phyloP scores from a whole-genome alignment of 2,888 invertebrate species.

The Aphodius sticticus region DNA sequence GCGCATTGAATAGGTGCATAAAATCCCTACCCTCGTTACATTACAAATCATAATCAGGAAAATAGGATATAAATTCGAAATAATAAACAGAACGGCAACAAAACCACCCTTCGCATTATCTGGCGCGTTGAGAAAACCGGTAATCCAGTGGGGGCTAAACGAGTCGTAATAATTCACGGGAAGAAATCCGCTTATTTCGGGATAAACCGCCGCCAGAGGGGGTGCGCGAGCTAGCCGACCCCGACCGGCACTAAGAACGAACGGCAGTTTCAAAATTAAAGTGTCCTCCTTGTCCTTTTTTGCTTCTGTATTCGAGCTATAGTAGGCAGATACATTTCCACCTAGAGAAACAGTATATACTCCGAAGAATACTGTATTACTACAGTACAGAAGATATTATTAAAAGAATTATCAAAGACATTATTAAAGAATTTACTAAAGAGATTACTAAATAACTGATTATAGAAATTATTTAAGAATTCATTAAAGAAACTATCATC shows the following conservation, averaged over 20 bases:
- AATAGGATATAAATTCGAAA: background rate
- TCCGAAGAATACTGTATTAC: no score
- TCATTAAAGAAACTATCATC: no score
- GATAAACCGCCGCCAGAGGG: background rate
- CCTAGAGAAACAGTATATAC: no score
- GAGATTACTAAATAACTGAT: no score
- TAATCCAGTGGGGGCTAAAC: background rate
- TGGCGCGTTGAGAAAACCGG: background rate
- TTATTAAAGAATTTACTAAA: no score
- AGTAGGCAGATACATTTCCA: no score
- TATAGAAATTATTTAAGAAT: no score
- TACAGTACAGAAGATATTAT: no score
- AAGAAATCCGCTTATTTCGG: constrained; percentile 4
- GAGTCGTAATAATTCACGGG: background rate
- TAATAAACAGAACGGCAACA: background rate
- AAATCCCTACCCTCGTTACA: no score
- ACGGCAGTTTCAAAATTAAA: background rate
- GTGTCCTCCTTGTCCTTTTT: background rate
- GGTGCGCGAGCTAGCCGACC: background rate
- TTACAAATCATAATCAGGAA: no score
- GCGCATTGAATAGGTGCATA: no score
- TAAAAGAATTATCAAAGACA: no score
- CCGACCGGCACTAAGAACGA: background rate
- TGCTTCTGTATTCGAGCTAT: background rate
- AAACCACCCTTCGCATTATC: background rate